Conservation (phyloP, 2,113 vertebrate species). For the Cyprinodon tularosa region DNA sequence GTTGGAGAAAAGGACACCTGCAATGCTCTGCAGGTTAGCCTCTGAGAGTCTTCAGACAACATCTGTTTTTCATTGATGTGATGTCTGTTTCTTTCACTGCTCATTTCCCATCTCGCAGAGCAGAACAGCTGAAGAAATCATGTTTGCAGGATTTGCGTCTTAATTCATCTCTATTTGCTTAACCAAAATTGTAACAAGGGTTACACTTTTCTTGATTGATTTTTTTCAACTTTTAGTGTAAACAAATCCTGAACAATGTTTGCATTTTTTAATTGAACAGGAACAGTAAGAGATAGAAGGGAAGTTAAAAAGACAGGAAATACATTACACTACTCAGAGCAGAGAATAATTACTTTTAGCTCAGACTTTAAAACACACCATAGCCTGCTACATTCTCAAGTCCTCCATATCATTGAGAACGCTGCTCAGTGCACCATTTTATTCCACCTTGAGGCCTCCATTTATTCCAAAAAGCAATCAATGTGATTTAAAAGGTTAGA, state of each 20-base stretch:
- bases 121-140: not conserved
- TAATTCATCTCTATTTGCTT: not conserved
- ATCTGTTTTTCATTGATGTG: not conserved
- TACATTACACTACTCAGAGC: not conserved
- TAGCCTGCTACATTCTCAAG: not conserved
- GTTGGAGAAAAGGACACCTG: constrained; percentile 26
- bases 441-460: not conserved
- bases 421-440: not conserved
- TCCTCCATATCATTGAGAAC: not conserved
- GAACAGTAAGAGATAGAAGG: not conserved
- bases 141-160: not conserved
- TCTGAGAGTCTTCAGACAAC: not conserved
- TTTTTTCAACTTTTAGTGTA: not conserved
- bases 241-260: not conserved
- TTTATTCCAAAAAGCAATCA: not conserved
- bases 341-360: not conserved
- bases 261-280: not conserved
- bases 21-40: not conserved
- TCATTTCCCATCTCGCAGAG: not conserved
- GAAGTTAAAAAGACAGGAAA: not conserved
- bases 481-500: not conserved
- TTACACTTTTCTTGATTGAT: not conserved
- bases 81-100: not conserved
- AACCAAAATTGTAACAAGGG: not conserved
- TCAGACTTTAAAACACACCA: not conserved